These are phyloP conservation scores for Pheosia gnoma DNA, from an alignment of 2,888 invertebrate genomes.

Conservation along the genomic window DNA sequence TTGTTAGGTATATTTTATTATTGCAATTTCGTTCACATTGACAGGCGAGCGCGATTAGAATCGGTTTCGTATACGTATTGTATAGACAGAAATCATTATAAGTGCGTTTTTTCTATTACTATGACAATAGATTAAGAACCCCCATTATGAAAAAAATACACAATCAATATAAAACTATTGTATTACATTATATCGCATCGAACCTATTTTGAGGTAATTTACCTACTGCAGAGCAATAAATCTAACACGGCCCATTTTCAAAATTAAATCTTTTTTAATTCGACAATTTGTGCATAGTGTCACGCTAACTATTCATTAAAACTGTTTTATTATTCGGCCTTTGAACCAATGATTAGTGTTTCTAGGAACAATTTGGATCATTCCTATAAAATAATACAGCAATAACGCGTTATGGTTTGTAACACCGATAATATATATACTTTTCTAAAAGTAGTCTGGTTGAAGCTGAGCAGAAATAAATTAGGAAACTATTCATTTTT, in stretches of 20 bases:
- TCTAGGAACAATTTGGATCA: background rate
- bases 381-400: background rate
- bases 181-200: background rate
- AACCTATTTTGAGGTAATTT: slow-evolving; percentile 6
- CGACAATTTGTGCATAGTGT: slow-evolving; percentile 32
- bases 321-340: slow-evolving; percentile 15
- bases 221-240: slow-evolving; percentile 10
- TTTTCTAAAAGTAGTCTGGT: no score
- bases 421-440: background rate
- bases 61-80: no score
- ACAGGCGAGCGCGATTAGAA: no score
- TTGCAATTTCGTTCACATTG: no score
- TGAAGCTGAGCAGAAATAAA: no score
- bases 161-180: background rate
- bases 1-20: no score
- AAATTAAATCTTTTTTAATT: no score
- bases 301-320: slow-evolving; percentile 53
- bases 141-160: background rate
- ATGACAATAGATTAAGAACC: no score
- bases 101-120: no score
- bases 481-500: no score
- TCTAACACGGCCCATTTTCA: slow-evolving; percentile 16
- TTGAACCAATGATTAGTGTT: slow-evolving; percentile 8
- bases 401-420: background rate
- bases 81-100: no score